Evolutionary conservation across 2,888 invertebrate species (phyloP), one percentile per base, ranked within the genome.

Genomic region (Ochropacha duplaris): DNA sequence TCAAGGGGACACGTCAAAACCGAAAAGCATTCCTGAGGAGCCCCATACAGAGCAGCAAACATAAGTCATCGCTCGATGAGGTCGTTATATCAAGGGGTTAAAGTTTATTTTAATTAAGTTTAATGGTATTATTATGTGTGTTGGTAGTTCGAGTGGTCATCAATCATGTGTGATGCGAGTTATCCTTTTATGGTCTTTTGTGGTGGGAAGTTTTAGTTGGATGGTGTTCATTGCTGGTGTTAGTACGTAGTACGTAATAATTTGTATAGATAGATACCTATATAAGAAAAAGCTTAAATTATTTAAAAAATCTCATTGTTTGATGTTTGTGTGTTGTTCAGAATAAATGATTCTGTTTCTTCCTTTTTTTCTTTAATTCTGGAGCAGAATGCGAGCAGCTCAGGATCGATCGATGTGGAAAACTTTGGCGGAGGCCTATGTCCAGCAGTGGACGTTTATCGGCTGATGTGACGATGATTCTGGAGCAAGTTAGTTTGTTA

Each of bases 111-210:
- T 26, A 16, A 49, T 24, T 39, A 44, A 28, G 22, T 26, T 54
- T 24, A 22, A 16, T 19, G 26, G 63, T 57, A 22, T 52, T 51
- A 39, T 56, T 26, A 50, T 56, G 60, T 64, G 54, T 57, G 49
- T 54, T 54, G 22, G 52, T 34, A 56, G 64, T 62, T 66, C 59
- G 58, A 64, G 66, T 51, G 64, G 57, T 68, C 67, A 84, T 85
- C 81, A 83, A 83, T 85, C 84, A 84, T 78, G 76, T 61, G 65
- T 71, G 81, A 77, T 75, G 64, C 66, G 62, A 72, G 65, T 74
- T 31, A 19, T 52, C 16, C 31, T 52, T 52, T 64, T 69, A 61
- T 62, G 66, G 68, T 68, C 65, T 64, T 59, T 63, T 64, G 59
- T 58, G 55, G 58, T 57, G 62, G 60, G 62, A 56, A 63, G 67